These are phyloP conservation scores for Lepidochitona cinerea DNA, from an alignment of 2,888 invertebrate species.

Conservation along the genomic window DNA sequence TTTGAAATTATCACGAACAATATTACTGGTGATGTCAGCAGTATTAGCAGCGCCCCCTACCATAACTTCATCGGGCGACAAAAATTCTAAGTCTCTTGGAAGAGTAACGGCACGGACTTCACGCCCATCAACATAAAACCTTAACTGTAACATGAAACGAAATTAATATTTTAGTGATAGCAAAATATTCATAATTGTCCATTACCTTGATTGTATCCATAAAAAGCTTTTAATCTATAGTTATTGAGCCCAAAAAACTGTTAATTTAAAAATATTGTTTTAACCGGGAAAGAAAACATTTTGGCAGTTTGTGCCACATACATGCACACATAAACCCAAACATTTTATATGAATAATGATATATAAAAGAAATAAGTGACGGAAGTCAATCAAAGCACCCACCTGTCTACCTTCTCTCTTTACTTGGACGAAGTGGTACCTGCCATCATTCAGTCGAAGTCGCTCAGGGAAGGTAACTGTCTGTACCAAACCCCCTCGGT, in stretches of 20 bases:
- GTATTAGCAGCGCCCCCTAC: conserved; percentile 55
- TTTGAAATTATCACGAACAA: conserved; percentile 14
- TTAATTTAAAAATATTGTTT: too few species aligned
- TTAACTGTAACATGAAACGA: conserved; percentile 41
- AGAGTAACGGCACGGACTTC: conserved; percentile 32
- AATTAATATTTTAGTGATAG: too few species aligned
- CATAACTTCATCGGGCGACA: conserved; percentile 46
- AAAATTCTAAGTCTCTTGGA: conserved; percentile 43
- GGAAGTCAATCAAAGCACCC: background rate
- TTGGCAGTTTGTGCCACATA: background rate
- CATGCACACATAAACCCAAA: background rate
- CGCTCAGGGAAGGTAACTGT: conserved; percentile 30
- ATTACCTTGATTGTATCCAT: too few species aligned
- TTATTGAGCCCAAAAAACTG: too few species aligned
- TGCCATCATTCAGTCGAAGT: conserved; percentile 43
- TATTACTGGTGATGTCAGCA: conserved; percentile 33
- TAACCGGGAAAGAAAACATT: too few species aligned
- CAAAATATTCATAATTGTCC: too few species aligned
- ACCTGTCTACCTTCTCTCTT: conserved; percentile 41
- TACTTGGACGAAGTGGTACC: conserved; percentile 46
- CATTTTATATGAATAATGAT: background rate
- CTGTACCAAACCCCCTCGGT: conserved; percentile 26
- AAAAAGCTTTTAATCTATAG: too few species aligned
- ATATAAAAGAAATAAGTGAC: too few species aligned
- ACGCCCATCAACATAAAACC: conserved; percentile 52